phyloP scores from a whole-genome alignment of 2,888 invertebrate genomes.

The Gastrophysa polygoni region DNA sequence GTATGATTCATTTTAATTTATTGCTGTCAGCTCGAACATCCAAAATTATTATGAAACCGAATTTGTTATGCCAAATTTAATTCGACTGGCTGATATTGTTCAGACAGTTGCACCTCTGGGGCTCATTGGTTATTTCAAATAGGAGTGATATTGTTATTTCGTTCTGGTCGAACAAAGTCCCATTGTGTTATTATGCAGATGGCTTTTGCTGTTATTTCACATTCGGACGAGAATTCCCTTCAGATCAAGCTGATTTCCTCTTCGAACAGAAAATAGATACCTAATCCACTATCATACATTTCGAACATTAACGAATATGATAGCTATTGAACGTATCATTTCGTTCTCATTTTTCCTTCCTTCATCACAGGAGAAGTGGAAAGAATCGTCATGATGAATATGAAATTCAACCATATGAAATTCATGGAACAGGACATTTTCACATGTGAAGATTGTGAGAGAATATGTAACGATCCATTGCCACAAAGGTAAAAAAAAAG shows the following conservation, averaged over 20 bases:
- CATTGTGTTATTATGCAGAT: neutral
- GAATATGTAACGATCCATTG: no score
- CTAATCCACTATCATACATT: neutral
- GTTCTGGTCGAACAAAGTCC: constrained; percentile 1
- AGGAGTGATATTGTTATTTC: constrained; percentile 15
- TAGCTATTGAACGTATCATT: no score
- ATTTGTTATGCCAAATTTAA: constrained; percentile 32
- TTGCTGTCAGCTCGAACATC: constrained; percentile 23
- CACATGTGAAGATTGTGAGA: no score
- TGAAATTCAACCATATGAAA: no score
- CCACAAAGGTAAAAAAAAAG: no score
- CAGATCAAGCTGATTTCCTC: neutral
- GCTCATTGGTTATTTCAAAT: constrained; percentile 25
- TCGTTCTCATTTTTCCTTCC: no score
- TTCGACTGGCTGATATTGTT: constrained; percentile 28
- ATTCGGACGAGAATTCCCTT: neutral
- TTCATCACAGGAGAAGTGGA: no score
- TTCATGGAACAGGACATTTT: no score
- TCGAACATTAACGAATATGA: neutral
- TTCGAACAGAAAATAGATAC: neutral
- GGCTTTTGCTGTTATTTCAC: neutral
- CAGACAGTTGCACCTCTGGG: constrained; percentile 26
- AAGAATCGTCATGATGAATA: no score
- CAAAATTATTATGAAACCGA: constrained; percentile 32
- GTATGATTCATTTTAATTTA: constrained; percentile 30